Evolutionary conservation across 2,888 invertebrate genomes (phyloP), one percentile per base, ranked within the genome.

Genomic region (Glyphotaelius pellucidus): DNA sequence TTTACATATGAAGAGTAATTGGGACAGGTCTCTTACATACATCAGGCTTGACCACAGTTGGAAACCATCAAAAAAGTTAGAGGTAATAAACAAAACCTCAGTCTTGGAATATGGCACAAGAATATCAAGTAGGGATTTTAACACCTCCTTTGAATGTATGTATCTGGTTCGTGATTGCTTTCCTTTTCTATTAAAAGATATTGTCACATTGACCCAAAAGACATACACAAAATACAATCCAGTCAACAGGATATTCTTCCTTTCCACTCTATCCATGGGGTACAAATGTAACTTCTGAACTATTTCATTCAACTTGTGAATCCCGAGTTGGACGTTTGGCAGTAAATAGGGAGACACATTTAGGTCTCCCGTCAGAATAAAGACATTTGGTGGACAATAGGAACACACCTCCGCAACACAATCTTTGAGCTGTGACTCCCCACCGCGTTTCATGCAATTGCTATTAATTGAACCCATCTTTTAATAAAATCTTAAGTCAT

Each of bases 191-290:
- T 90, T 67, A 42, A 89, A 67, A 79, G 83, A 9, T 38, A 91
- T 91, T 7, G 11, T 87, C 25, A 84, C 15, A 79, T 91, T n/a
- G 11, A 31, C 84, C 84, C 89, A 91, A 79, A 31, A 89, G 52
- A 89, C 79, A 84, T 91, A 84, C n/a, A 89, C 67, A 84, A 91
- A 91, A 42, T 38, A 89, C 52, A 91, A 47, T 14, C 89, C 67
- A 38, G 84, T 80, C 12, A 91, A 0, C 19, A 89, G 25, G 5
- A 91, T 84, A n/a, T 79, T 25, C 12, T 67, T 89, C 11, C 83
- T 79, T 89, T 89, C 84, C 19, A 25, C 42, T 25, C 31, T n/a
- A 15, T 38, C 84, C n/a, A 91, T 79, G 0, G 31, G 31, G 35
- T 30, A 87, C 52, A 52, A 87, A 31, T 31, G 52, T 3, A 47